phyloP scores from a whole-genome alignment of 2,113 vertebrate genomes.

The Apus apus region DNA sequence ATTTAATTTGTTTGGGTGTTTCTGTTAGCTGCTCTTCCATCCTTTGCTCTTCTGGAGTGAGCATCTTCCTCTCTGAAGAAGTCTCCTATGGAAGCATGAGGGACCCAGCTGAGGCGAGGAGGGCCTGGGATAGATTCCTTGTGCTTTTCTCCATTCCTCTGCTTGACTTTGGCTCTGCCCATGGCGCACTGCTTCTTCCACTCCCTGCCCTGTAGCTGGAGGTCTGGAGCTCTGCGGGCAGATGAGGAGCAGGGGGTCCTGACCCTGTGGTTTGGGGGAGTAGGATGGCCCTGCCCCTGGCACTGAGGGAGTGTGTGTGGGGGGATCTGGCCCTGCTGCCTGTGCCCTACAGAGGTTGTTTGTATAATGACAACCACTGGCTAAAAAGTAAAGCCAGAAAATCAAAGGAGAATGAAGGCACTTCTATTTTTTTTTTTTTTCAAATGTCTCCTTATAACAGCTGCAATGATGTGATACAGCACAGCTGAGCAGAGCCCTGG shows the following conservation, averaged over 20 bases:
- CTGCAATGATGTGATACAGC: fast-evolving
- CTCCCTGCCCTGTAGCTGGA: fast-evolving
- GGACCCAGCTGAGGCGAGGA: too few relatives aligned
- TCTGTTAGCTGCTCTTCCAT: background rate
- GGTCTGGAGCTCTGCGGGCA: background rate
- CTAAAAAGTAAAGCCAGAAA: background rate
- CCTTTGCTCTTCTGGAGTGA: background rate
- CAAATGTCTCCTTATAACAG: too few relatives aligned
- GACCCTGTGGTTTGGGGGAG: fast-evolving
- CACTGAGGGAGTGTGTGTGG: too few relatives aligned
- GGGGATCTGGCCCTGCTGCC: too few relatives aligned
- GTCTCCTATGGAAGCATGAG: background rate
- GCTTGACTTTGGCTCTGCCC: too few relatives aligned
- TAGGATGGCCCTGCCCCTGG: background rate
- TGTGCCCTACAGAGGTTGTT: too few relatives aligned
- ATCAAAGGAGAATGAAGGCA: background rate
- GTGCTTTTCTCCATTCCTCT: background rate
- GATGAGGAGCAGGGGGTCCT: too few relatives aligned
- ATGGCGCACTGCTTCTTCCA: fast-evolving
- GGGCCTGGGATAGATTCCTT: background rate
- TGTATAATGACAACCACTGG: background rate
- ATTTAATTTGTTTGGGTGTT: background rate
- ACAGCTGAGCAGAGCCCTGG: background rate
- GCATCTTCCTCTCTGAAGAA: background rate
- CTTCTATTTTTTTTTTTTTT: too few relatives aligned